Base-by-base conservation (phyloP, 2,113 vertebrate species). In the Sminthopsis crassicaudata region DNA sequence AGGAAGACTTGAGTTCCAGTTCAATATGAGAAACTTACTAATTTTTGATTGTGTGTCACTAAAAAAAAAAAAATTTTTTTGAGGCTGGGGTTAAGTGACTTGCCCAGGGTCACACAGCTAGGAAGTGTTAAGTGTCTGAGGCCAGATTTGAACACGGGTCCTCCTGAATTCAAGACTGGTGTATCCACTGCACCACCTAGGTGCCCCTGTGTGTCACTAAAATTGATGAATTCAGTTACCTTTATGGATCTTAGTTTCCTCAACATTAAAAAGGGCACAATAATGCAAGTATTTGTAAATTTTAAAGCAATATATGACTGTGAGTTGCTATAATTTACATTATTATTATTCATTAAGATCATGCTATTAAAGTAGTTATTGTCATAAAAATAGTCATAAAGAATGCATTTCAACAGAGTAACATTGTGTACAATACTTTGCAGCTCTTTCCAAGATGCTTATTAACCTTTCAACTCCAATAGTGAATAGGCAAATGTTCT, bases 351-450 rank as follows among this genome's bases (percentile, higher is more conserved):
- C 16, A 48, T 93, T 42, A 53, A 2, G 36, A 30, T n/a, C 22
- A 95, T 24, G 42, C 51, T 27, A 89, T 16, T 25, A 36, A 94
- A 10, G 90, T n/a, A n/a, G 54, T 2, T 8, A 48, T 48, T 48
- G 48, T 48, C 48, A 48, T 48, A n/a, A n/a, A 36, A n/a, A 76
- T 76, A n/a, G 30, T n/a, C 14, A n/a, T 76, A 53, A 84, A 84
- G 52, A 46, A 23, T 46, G 46, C 26, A 94, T 95, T 90, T 90
- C 90, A 91, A 23, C 84, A 89, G 46, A 30, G 60, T 94, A 84
- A 53, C 92, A 57, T 10, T 91, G 93, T 10, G 89, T 23, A 9
- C 24, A 53, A 36, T 9, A 36, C 27, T 95, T 94, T 84, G 91
- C 46, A 42, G 57, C 1, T 0, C 51, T 89, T 91, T 93, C 50